phyloP scores from a whole-genome alignment of 2,797 vertebrate genomes.

The Trematomus bernacchii region DNA sequence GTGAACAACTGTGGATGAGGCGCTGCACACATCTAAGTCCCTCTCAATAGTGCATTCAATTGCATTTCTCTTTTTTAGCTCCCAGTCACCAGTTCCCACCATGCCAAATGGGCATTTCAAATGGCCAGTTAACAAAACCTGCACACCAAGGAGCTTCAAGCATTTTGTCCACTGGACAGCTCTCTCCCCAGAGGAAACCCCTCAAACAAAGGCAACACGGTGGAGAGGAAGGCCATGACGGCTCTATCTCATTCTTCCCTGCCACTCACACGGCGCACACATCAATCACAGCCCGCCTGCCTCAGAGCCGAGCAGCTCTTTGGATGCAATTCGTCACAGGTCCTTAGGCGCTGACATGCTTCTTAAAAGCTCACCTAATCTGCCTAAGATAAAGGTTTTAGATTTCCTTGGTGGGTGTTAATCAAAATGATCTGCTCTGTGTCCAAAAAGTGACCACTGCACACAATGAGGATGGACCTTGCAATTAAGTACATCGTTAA shows the following conservation, averaged over 20 bases:
- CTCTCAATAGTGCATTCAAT: conserved; percentile 30
- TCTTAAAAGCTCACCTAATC: conserved; percentile 76
- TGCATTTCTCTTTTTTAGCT: conserved; percentile 41
- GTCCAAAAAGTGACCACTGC: conserved; percentile 64
- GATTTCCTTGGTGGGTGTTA: conserved; percentile 69
- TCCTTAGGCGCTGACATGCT: conserved; percentile 75
- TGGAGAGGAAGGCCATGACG: conserved; percentile 68
- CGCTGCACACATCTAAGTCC: conserved; percentile 38
- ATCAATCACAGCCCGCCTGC: conserved; percentile 78
- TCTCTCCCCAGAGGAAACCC: conserved; percentile 60
- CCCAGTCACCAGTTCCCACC: conserved; percentile 36
- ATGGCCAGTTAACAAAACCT: conserved; percentile 70
- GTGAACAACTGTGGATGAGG: conserved; percentile 23
- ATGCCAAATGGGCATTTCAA: conserved; percentile 64
- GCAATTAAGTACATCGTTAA: conserved; percentile 56
- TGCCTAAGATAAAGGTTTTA: conserved; percentile 61
- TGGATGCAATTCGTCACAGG: conserved; percentile 78
- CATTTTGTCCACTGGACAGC: conserved; percentile 66
- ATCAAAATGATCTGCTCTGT: conserved; percentile 75
- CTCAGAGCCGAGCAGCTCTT: conserved; percentile 59
- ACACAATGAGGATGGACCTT: conserved; percentile 38
- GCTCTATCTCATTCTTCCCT: conserved; percentile 79
- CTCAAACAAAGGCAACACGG: conserved; percentile 71
- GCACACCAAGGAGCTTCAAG: conserved; percentile 57
- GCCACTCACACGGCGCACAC: conserved; percentile 78